Conservation (phyloP, 92 coral and sea anemone genomes). For the Umimayanthus chanpuru region DNA sequence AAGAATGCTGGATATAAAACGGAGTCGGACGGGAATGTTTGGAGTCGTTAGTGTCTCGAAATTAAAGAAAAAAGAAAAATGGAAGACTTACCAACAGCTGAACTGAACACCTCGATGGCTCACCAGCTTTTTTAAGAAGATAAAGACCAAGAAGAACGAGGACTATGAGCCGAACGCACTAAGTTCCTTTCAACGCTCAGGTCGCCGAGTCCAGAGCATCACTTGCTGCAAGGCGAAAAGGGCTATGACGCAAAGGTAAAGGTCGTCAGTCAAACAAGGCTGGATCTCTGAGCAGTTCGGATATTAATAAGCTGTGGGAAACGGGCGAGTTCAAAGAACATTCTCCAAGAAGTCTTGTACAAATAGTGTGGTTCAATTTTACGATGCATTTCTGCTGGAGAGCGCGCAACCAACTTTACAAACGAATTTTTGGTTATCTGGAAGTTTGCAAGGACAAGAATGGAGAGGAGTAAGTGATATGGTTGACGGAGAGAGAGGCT, state of each 20-base stretch:
- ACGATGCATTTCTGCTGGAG: conserved; percentile 14
- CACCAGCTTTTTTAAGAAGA: conserved; percentile 16
- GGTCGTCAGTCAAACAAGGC: neutral
- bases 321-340: neutral
- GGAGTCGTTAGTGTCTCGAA: neutral
- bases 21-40: neutral
- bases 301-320: conserved; percentile 33
- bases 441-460: conserved; percentile 41
- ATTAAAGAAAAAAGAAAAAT: neutral
- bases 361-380: too few relatives aligned
- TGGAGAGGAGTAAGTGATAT: conserved; percentile 46
- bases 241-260: neutral
- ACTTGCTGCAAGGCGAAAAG: conserved; percentile 1
- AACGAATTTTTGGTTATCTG: conserved; percentile 40
- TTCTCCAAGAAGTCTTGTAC: conserved; percentile 5
- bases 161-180: conserved; percentile 32
- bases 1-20: neutral
- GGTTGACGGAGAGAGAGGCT: conserved; percentile 45
- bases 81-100: conserved; percentile 21
- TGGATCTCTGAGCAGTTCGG: neutral
- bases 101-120: conserved; percentile 8
- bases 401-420: conserved; percentile 9
- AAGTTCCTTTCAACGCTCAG: conserved; percentile 17
- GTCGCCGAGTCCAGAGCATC: conserved; percentile 21
- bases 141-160: neutral